phyloP scores from a whole-genome alignment of 2,113 vertebrate species.

The Apaloderma vittatum region DNA sequence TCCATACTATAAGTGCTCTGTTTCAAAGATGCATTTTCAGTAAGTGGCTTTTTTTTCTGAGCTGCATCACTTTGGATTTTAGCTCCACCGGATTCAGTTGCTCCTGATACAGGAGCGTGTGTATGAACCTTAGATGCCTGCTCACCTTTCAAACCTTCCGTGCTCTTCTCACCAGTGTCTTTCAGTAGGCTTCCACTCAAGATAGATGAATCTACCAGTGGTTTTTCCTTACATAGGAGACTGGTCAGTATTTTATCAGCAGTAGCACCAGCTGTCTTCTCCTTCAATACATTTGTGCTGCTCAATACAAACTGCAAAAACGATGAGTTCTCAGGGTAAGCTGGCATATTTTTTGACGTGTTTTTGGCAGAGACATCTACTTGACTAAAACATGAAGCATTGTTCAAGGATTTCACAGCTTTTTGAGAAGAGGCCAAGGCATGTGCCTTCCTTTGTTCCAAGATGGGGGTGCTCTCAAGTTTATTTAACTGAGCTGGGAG shows the following conservation, averaged over 20 bases:
- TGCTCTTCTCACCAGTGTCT: neutral
- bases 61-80: neutral
- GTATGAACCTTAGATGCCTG: neutral
- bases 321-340: neutral
- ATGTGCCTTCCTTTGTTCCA: neutral
- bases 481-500: neutral
- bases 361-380: neutral
- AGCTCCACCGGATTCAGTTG: neutral
- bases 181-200: neutral
- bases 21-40: neutral
- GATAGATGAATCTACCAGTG: neutral
- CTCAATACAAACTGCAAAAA: constrained; percentile 55
- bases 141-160: neutral
- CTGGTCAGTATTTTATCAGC: constrained; percentile 49
- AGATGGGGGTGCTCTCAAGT: neutral
- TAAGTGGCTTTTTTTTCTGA: neutral
- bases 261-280: constrained; percentile 27
- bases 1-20: constrained; percentile 34
- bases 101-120: neutral
- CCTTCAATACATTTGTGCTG: constrained; percentile 48
- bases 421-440: neutral
- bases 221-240: constrained; percentile 36
- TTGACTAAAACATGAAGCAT: neutral
- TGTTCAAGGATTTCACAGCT: neutral
- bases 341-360: neutral